These are phyloP conservation scores for Chanos chanos DNA, from an alignment of 2,797 vertebrate species.

Conservation along the genomic window DNA sequence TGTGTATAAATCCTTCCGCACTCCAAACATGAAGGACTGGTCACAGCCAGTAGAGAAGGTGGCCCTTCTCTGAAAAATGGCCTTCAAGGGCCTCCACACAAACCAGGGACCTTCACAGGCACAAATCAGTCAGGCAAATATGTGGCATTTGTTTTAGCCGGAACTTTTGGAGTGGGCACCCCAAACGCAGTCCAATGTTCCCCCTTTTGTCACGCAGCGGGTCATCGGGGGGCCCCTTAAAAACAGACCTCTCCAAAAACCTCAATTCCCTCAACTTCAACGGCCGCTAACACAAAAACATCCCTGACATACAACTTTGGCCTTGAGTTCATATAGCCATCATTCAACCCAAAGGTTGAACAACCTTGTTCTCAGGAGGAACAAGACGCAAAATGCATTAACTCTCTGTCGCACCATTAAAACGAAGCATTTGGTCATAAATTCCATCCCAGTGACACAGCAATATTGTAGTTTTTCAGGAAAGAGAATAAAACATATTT, in stretches of 20 bases:
- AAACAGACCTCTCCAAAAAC: not conserved
- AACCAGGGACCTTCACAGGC: conserved; percentile 16
- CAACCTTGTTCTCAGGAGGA: not conserved
- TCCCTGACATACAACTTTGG: conserved; percentile 27
- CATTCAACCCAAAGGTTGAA: not conserved
- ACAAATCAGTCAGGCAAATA: conserved; percentile 65
- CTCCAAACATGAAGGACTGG: conserved; percentile 15
- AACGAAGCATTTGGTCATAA: no score
- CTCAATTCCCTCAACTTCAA: not conserved
- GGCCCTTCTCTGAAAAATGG: no score
- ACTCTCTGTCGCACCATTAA: conserved; percentile 2
- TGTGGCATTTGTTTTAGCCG: conserved; percentile 55
- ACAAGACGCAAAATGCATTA: conserved; percentile 7
- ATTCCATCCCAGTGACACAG: no score
- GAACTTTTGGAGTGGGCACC: conserved; percentile 26
- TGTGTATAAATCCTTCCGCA: conserved; percentile 42
- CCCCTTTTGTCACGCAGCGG: conserved; percentile 15
- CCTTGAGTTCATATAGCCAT: not conserved
- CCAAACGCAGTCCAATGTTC: conserved; percentile 34
- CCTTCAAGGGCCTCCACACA: conserved; percentile 23
- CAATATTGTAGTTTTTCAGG: no score
- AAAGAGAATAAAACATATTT: conserved; percentile 31
- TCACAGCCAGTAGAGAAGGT: conserved; percentile 14
- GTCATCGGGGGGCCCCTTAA: not conserved
- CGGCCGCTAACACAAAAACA: not conserved